phyloP scores from a whole-genome alignment of 2,888 invertebrate genomes.

The Ormyrus nitidulus region DNA sequence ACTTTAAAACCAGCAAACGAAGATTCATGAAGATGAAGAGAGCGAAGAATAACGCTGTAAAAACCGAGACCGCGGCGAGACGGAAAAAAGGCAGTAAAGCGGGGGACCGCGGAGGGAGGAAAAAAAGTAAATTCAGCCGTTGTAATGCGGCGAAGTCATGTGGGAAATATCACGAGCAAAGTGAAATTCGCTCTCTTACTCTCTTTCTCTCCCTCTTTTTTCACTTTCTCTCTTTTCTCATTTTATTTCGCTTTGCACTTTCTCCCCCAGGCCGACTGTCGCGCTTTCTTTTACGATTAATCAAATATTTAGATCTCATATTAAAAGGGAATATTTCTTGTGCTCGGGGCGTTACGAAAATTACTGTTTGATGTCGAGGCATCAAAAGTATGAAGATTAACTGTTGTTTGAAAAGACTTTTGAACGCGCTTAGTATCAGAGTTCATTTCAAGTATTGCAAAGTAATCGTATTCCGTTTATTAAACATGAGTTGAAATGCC shows the following conservation, averaged over 20 bases:
- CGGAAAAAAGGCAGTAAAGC: neutral
- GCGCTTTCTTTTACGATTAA: too few species aligned
- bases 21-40: constrained; percentile 51
- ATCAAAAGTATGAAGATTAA: too few species aligned
- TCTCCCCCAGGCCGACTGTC: neutral
- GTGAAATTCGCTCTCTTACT: constrained; percentile 8
- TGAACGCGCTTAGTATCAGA: too few species aligned
- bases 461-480: too few species aligned
- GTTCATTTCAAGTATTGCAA: too few species aligned
- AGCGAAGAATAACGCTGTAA: constrained; percentile 37
- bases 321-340: too few species aligned
- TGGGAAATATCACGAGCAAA: constrained; percentile 30
- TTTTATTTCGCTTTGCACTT: neutral
- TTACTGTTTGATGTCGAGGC: too few species aligned
- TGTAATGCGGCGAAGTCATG: constrained; percentile 45
- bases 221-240: neutral
- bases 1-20: constrained; percentile 40
- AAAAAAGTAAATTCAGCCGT: constrained; percentile 33
- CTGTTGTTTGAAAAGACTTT: too few species aligned
- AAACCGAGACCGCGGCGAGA: constrained; percentile 49
- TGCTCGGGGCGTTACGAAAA: too few species aligned
- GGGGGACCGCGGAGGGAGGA: neutral
- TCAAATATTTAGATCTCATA: too few species aligned
- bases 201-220: neutral
- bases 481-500: too few species aligned